These are phyloP conservation scores for Marisa cornuarietis DNA, from an alignment of 1,140 invertebrate genomes.

Conservation along the genomic window DNA sequence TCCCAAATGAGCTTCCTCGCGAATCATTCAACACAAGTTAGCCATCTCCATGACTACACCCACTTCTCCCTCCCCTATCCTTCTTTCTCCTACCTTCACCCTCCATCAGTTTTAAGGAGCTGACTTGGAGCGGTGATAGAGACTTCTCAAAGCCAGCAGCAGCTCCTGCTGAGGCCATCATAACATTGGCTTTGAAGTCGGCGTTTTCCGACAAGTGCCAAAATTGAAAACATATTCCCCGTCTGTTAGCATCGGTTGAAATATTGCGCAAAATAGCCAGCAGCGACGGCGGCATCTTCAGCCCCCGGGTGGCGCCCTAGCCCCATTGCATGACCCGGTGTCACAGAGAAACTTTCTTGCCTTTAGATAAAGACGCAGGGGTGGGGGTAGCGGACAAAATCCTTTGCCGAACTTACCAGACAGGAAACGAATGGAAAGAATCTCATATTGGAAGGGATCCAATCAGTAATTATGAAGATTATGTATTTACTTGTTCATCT, in stretches of 20 bases:
- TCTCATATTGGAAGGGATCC: too few relatives aligned
- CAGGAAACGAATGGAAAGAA: too few relatives aligned
- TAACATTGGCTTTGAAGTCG: slow-evolving; percentile 11
- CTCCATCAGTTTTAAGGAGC: slow-evolving; percentile 8
- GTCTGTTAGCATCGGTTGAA: slow-evolving; percentile 20
- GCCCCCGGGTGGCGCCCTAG: neutral
- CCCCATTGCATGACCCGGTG: too few relatives aligned
- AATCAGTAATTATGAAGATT: too few relatives aligned
- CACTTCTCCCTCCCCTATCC: neutral
- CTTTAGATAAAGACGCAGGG: too few relatives aligned
- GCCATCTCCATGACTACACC: too few relatives aligned
- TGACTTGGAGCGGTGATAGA: slow-evolving; percentile 10
- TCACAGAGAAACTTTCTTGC: too few relatives aligned
- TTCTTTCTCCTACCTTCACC: slow-evolving; percentile 8
- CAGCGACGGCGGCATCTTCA: neutral
- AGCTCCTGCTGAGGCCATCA: slow-evolving; percentile 16
- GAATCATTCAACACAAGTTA: too few relatives aligned
- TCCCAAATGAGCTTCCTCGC: too few relatives aligned
- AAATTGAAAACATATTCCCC: slow-evolving; percentile 22
- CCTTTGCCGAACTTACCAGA: too few relatives aligned
- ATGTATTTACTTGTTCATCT: too few relatives aligned
- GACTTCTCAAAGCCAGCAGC: slow-evolving; percentile 11
- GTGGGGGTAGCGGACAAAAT: too few relatives aligned
- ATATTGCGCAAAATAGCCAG: slow-evolving; percentile 20
- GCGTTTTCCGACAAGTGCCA: slow-evolving; percentile 22